phyloP scores from a whole-genome alignment of 2,113 vertebrate species.

The crab-eating macaque (Macaca fascicularis) region DNA sequence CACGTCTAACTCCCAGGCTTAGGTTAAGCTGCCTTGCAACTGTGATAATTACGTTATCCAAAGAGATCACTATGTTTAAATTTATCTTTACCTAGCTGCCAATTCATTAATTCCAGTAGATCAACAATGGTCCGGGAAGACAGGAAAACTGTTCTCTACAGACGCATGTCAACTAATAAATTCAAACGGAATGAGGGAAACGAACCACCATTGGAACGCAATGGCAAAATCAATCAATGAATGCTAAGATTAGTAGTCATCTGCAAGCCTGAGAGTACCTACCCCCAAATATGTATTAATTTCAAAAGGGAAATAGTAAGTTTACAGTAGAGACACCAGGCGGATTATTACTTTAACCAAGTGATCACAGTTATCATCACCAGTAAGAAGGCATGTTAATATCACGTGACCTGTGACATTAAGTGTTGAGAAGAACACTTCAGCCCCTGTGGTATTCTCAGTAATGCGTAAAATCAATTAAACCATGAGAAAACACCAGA shows the following conservation, averaged over 20 bases:
- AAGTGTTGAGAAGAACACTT: not conserved
- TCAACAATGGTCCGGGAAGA: not conserved
- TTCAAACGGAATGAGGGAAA: not conserved
- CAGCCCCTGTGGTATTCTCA: too few species aligned
- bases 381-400: not conserved
- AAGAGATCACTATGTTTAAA: not conserved
- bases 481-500: not conserved
- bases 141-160: not conserved
- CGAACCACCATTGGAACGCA: not conserved
- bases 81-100: not conserved
- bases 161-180: not conserved
- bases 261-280: not conserved
- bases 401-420: not conserved
- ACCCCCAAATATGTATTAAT: not conserved
- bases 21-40: not conserved
- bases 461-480: not conserved
- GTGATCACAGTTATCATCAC: not conserved
- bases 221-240: not conserved
- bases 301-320: not conserved
- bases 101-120: not conserved
- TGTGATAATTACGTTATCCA: not conserved
- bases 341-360: not conserved
- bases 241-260: not conserved
- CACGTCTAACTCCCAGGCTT: not conserved
- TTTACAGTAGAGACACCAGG: not conserved